Evolutionary conservation across 1,140 invertebrate species (phyloP), one percentile per base, ranked within the genome.

Genomic region (Aphelenchoides fujianensis): DNA sequence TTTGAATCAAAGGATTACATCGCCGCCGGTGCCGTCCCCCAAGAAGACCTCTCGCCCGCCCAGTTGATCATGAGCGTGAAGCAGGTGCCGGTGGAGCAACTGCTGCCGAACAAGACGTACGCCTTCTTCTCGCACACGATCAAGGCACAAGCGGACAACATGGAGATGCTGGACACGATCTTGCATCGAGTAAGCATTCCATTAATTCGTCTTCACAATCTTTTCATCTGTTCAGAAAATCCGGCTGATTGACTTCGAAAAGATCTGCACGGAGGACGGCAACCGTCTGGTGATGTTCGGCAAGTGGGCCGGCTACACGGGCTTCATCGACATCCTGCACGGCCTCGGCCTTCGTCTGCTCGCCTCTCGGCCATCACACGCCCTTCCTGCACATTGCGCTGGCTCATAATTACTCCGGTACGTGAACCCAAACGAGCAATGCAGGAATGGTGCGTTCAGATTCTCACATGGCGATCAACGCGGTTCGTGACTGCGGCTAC

Each of bases 111-210:
- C 77, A 97, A 96, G 85, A 98, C 95, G 0, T 98, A 98, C 80
- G 97, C 93, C 75, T 93, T 98, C 84, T 99, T 98, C 85, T 98
- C 95, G 0, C 97, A 99, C 83, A 98, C 95, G 0, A 98, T 98
- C 74, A 99, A 99, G 86, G 97, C 95, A 0, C 96, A 99, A 85
- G 93, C 97, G 83, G 91, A 90, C 12, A 99, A 99, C 83, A 98
- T 99, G 96, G 90, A 93, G 0, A 88, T 99, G 53, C 85, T 99
- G 63, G 97, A 99, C 87, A 93, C 94, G 2, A 91, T 97, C 77
- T 84, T 98, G 27, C 93, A 95, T 79, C 94, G 94, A 87, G 90
- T 91, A 84, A 80, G 67, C 54, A 16, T 72, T 37, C 16, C n/a
- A 52, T 48, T n/a, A 32, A 23, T 27, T 32, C 74, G 12, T 2